Percentiles rank a stretch among this genome's conserved stretches.
These are phyloP conservation scores for Tetropium fuscum DNA, from an alignment of 2,888 invertebrate species.

Conservation along the genomic window DNA sequence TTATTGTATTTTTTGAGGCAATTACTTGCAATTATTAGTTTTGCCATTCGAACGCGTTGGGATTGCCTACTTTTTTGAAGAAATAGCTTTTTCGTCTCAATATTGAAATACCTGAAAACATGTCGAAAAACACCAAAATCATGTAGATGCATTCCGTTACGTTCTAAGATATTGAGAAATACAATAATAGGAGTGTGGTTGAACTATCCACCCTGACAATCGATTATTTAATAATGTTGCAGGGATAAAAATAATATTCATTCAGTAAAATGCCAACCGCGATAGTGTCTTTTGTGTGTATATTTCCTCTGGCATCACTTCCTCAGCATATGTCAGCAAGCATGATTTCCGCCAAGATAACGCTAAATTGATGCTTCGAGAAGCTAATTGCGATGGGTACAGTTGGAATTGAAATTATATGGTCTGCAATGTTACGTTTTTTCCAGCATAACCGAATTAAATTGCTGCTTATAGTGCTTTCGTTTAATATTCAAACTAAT, in stretches of 20 bases:
- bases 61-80: neutral
- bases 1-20: neutral
- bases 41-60: neutral
- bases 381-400: conserved; percentile 1
- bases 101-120: no score
- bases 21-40: neutral
- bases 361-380: neutral
- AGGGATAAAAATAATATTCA: neutral
- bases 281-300: neutral
- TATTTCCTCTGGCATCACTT: neutral
- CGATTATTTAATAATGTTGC: neutral
- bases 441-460: no score
- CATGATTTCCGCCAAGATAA: conserved; percentile 10
- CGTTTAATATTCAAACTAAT: no score
- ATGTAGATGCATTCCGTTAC: no score
- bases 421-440: neutral
- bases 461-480: no score
- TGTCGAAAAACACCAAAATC: no score
- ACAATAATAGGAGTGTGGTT: no score
- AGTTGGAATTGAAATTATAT: conserved; percentile 11
- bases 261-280: neutral
- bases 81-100: no score
- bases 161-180: no score
- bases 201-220: no score
- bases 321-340: conserved; percentile 2